A percentile compares a stretch with the other conserved stretches of the same genome.
Conservation (phyloP, 2,888 invertebrate species). For the Tiliacea aurago region DNA sequence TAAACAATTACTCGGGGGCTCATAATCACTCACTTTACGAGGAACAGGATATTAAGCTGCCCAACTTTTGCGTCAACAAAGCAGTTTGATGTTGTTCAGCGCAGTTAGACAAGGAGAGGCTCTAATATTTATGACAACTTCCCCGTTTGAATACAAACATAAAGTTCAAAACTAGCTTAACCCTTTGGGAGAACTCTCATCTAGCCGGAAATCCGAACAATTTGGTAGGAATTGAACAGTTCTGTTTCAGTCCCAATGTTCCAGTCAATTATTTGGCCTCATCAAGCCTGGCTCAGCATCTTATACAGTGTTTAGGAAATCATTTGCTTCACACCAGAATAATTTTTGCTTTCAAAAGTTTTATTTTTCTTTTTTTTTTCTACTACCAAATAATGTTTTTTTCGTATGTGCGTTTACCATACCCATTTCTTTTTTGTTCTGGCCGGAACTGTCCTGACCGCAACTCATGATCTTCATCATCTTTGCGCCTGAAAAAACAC, state of each 20-base stretch:
- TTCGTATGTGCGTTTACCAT: not conserved
- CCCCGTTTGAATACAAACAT: constrained; percentile 83
- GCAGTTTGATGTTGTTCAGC: constrained; percentile 84
- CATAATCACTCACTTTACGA: constrained; percentile 76
- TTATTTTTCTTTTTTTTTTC: not conserved
- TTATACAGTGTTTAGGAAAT: constrained; percentile 13
- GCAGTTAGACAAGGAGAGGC: constrained; percentile 81
- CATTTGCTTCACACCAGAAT: not conserved
- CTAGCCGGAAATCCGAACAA: constrained; percentile 82
- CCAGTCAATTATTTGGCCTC: constrained; percentile 39
- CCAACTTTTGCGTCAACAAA: constrained; percentile 84
- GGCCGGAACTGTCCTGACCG: not conserved
- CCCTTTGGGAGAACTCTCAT: constrained; percentile 82
- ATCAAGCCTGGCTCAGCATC: not conserved
- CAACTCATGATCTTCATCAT: not conserved
- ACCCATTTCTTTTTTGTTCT: not conserved
- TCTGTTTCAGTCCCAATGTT: constrained; percentile 68
- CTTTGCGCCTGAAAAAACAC: constrained; percentile 11
- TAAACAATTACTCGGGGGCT: constrained; percentile 75
- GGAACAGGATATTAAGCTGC: constrained; percentile 81
- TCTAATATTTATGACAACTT: constrained; percentile 87
- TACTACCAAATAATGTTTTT: constrained; percentile 1
- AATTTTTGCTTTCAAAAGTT: not conserved
- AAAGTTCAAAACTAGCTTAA: constrained; percentile 85
- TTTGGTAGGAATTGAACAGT: constrained; percentile 80